Percentiles rank a stretch among this genome's conserved stretches.
These are phyloP conservation scores for Notocelia uddmanniana DNA, from an alignment of 2,888 invertebrate genomes.

Conservation along the genomic window DNA sequence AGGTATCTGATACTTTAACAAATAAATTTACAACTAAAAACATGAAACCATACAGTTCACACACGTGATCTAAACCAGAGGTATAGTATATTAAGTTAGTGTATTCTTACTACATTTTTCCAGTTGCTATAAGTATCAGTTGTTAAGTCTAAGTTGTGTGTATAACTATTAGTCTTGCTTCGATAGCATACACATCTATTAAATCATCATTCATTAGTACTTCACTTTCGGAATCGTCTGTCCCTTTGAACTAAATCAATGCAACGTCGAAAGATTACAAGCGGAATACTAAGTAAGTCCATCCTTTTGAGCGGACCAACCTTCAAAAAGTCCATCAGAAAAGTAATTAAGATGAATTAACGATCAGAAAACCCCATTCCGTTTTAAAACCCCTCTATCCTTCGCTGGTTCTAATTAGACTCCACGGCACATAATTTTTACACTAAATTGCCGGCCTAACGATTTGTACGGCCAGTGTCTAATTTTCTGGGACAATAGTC, in stretches of 20 bases:
- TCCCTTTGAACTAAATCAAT: slow-evolving; percentile 30
- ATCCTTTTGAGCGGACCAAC: slow-evolving; percentile 60
- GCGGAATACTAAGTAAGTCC: slow-evolving; percentile 63
- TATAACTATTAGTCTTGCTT: not conserved
- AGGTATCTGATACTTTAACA: too few relatives aligned
- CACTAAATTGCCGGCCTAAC: slow-evolving; percentile 73
- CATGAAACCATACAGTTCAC: too few relatives aligned
- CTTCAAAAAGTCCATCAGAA: slow-evolving; percentile 67
- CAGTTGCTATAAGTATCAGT: too few relatives aligned
- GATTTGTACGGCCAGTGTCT: slow-evolving; percentile 73
- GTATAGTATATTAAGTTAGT: too few relatives aligned
- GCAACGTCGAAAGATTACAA: slow-evolving; percentile 52
- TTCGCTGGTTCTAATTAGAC: slow-evolving; percentile 68
- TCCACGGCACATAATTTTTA: slow-evolving; percentile 75
- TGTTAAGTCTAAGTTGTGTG: too few relatives aligned
- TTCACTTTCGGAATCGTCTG: not conserved
- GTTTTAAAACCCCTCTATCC: slow-evolving; percentile 48
- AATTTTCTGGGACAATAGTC: slow-evolving; percentile 82
- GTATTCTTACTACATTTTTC: too few relatives aligned
- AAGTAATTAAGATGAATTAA: slow-evolving; percentile 76
- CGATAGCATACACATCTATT: not conserved
- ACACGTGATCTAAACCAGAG: too few relatives aligned
- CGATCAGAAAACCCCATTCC: slow-evolving; percentile 64
- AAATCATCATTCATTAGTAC: not conserved
- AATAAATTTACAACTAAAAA: too few relatives aligned